Base-by-base conservation (phyloP, 2,888 invertebrate species). In the Blastobasis lacticolella region DNA sequence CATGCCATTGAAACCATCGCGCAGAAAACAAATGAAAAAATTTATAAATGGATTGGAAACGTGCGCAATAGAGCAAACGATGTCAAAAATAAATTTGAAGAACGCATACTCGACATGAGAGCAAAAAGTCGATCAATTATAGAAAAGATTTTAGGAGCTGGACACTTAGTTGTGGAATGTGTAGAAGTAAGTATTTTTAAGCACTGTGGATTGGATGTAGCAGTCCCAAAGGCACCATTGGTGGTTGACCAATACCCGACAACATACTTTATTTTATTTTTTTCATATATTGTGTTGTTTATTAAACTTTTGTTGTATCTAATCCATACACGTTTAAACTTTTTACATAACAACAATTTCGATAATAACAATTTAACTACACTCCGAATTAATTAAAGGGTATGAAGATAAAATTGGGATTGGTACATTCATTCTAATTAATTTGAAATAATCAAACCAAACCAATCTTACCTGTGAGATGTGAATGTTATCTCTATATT, bases 161-260 rank as follows among this genome's bases (percentile, higher is more conserved):
- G 65, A 8, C 58, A 70, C 49, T 50, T 62, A 10, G 58, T 72
- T 4, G 66, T 67, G 55, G 53, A 64, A 57, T 79, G 79, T 60
- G 51, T 74, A 37, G 46, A 66, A 50, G 79, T 78, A 67, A 62
- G 64, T 59, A 23, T 40, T 40, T 8, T 40, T 6, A 8, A 40
- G 7, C 6, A 6, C 1, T 40, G 1, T 8, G n/a, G n/a, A 40
- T 9, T 9, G 6, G 6, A 40, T 9, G 40, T 40, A 8, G 9
- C 2, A 9, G 9, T 9, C 40, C 23, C 23, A 23, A 23, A 23
- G 23, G 23, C 23, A 23, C 23, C 23, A 23, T 1, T 23, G 1
- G 23, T 23, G 23, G 23, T 23, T 23, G 23, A 23, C 23, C 23
- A 23, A 23, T 2, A 2, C 23, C 23, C 3, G 23, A 23, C 23